Evolutionary conservation across 2,113 vertebrate genomes (phyloP), one percentile per base, ranked within the genome.

Genomic region (Anhinga rufa): DNA sequence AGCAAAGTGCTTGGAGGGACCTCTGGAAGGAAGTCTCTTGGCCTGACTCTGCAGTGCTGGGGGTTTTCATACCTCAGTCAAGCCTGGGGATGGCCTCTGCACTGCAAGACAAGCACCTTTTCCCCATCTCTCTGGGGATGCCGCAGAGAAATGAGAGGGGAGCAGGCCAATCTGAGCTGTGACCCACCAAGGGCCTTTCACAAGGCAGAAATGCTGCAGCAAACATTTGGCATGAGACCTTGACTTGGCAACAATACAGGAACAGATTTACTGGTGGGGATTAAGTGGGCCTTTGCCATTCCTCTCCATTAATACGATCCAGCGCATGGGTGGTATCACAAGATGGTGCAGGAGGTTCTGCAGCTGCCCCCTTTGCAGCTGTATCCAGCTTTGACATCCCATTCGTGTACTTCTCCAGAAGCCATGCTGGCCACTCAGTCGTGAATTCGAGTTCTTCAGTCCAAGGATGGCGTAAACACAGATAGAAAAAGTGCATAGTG

Each of bases 271-370:
- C 72, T 82, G 74, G 17, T 48, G 74, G 52, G 82, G 81, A 92
- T 87, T 72, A 55, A 92, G 77, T 17, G 61, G 61, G 52, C 57
- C 87, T 95, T 78, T 93, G 89, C 86, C 65, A 65, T 91, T 95
- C 48, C 57, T 93, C 80, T 91, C 77, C 48, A 49, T 96, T 95
- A 96, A 76, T 89, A 86, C 80, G 57, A 91, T 34, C 52, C 62
- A 72, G 79, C 70, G 80, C 88, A 82, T 9, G 80, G 36, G 32
- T 31, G 62, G 44, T 90, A 75, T 83, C 92, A 77, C 75, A 86
- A 83, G 83, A 66, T 22, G 86, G 66, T 54, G 74, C 5, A 25
- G 42, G 84, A 60, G 62, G 70, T 54, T 61, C 75, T 88, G 85
- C 86, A 91, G 82, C 86, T 88, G 75, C 54, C 40, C 21, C 12